Conservation (phyloP, 2,888 invertebrate genomes). For the Argyresthia goedartella region DNA sequence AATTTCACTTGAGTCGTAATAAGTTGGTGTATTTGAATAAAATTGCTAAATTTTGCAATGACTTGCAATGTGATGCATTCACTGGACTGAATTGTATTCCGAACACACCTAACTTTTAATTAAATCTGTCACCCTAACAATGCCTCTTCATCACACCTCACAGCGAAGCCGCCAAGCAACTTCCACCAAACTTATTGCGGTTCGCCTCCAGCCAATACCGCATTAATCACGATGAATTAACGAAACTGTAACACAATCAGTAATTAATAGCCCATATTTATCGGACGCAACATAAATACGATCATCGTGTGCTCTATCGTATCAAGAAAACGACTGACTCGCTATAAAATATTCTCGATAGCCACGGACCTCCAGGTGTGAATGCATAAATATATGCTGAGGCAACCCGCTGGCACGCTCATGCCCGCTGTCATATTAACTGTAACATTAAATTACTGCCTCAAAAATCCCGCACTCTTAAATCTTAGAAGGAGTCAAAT, state of each 20-base stretch:
- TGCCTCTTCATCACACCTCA: constrained; percentile 4
- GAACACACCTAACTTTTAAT: not conserved
- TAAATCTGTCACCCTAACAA: constrained; percentile 7
- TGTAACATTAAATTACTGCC: constrained; percentile 68
- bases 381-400: constrained; percentile 65
- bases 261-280: constrained; percentile 65
- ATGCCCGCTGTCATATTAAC: constrained; percentile 70
- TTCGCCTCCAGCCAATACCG: constrained; percentile 13
- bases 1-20: not conserved
- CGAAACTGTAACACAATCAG: constrained; percentile 58
- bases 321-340: constrained; percentile 52
- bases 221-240: constrained; percentile 62
- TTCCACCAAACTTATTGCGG: not conserved
- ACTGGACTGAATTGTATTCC: too few relatives aligned
- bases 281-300: constrained; percentile 55
- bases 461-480: constrained; percentile 2
- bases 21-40: too few relatives aligned
- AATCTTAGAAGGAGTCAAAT: too few relatives aligned
- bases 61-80: too few relatives aligned
- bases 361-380: constrained; percentile 65
- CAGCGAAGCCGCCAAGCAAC: constrained; percentile 4
- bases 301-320: constrained; percentile 47
- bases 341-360: constrained; percentile 52
- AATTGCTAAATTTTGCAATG: too few relatives aligned
- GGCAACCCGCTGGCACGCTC: constrained; percentile 67